Evolutionary conservation across 2,113 vertebrate species (phyloP).

Genomic region (Dasyurus viverrinus): DNA sequence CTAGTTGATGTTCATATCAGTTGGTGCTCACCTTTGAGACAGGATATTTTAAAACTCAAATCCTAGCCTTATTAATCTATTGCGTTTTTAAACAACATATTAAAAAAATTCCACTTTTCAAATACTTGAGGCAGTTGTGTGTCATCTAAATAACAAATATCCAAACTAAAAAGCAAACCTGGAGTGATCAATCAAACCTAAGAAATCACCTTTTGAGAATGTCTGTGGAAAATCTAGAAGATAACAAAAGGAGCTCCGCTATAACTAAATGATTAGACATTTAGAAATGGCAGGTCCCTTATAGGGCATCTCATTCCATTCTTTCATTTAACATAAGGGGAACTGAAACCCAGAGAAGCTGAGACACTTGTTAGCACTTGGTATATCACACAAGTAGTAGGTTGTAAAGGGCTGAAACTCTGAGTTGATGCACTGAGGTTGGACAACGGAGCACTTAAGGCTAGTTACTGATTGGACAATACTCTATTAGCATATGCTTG

Average conservation of each 20-base stretch:
- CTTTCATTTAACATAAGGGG: not conserved
- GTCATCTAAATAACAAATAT: not conserved
- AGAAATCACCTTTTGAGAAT: not conserved
- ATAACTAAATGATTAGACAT: not conserved
- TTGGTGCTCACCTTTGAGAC: not conserved
- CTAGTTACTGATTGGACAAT: too few relatives aligned
- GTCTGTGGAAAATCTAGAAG: not conserved
- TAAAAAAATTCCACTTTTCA: not conserved
- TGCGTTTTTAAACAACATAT: not conserved
- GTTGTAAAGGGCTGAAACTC: too few relatives aligned
- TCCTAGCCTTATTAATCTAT: not conserved
- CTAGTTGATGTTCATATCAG: not conserved
- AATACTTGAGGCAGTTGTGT: not conserved
- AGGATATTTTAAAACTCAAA: not conserved
- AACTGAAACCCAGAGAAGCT: not conserved
- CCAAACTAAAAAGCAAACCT: not conserved
- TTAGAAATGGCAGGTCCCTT: not conserved
- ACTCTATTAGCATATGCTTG: too few relatives aligned
- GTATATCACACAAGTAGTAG: not conserved
- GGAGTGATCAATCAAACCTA: not conserved
- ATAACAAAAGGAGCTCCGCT: not conserved
- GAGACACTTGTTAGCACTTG: not conserved
- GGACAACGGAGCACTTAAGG: too few relatives aligned
- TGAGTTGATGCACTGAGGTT: too few relatives aligned
- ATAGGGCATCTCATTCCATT: not conserved